Conservation (phyloP, 2,888 invertebrate species). For the Aradus depressus region DNA sequence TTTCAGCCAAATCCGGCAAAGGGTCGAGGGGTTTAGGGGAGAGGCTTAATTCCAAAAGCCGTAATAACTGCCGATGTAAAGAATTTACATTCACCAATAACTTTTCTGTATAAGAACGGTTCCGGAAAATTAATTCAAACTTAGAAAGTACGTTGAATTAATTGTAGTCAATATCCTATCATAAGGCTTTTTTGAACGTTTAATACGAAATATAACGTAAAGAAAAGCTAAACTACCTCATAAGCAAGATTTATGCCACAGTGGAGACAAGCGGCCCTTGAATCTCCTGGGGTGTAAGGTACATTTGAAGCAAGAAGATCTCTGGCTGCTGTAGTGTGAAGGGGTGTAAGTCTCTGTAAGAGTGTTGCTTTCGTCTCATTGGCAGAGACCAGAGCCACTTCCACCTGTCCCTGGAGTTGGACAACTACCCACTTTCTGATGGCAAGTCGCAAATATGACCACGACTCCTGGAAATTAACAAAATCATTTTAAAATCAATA, state of each 20-base stretch:
- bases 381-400: slow-evolving; percentile 43
- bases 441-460: slow-evolving; percentile 47
- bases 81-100: too few species aligned
- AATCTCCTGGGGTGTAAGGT: slow-evolving; percentile 44
- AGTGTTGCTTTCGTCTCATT: slow-evolving; percentile 37
- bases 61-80: too few species aligned
- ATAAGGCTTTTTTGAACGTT: not conserved
- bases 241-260: slow-evolving; percentile 39
- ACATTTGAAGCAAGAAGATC: slow-evolving; percentile 41
- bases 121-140: too few species aligned
- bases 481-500: not conserved
- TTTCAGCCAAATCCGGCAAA: too few species aligned
- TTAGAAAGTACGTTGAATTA: too few species aligned
- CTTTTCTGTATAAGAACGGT: too few species aligned
- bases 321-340: slow-evolving; percentile 36
- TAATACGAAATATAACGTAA: not conserved
- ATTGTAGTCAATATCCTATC: too few species aligned
- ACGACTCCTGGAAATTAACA: slow-evolving; percentile 40
- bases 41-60: too few species aligned
- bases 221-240: slow-evolving; percentile 27
- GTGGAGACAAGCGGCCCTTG: slow-evolving; percentile 41
- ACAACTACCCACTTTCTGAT: slow-evolving; percentile 48
- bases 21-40: too few species aligned
- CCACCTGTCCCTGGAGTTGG: slow-evolving; percentile 43
- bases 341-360: slow-evolving; percentile 33